phyloP scores from a whole-genome alignment of 2,888 invertebrate genomes.

The Drosophila recens region DNA sequence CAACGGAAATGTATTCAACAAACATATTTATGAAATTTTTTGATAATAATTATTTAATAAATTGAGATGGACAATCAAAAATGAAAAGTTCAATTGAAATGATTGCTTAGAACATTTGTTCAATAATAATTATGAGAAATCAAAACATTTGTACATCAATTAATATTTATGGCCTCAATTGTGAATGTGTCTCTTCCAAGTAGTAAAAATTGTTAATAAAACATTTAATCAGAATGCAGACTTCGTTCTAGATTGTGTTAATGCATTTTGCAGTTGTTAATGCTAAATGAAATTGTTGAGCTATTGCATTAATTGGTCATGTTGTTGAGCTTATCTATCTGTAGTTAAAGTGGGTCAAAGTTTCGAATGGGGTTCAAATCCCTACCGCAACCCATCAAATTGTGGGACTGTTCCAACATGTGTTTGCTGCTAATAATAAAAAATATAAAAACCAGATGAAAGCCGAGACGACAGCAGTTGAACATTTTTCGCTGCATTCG shows the following conservation, averaged over 20 bases:
- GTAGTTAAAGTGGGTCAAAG: constrained; percentile 63
- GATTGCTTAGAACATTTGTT: constrained; percentile 8
- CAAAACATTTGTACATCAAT: constrained; percentile 44
- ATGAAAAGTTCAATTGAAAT: constrained; percentile 3
- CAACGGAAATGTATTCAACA: neutral
- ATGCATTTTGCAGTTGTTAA: constrained; percentile 21
- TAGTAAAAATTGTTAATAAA: constrained; percentile 20
- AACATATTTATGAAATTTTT: neutral
- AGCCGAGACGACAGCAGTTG: constrained; percentile 16
- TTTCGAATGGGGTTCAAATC: constrained; percentile 47
- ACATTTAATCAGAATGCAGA: constrained; percentile 6
- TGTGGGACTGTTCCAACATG: constrained; percentile 10
- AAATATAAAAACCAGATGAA: constrained; percentile 29
- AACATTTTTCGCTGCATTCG: constrained; percentile 41
- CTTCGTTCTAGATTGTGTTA: neutral
- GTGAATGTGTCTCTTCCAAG: neutral
- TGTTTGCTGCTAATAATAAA: constrained; percentile 22
- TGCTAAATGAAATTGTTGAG: constrained; percentile 5
- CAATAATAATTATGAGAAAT: constrained; percentile 37
- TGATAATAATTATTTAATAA: neutral
- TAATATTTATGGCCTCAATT: constrained; percentile 37
- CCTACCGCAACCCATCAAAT: constrained; percentile 46
- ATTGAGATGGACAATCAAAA: constrained; percentile 1
- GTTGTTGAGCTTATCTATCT: constrained; percentile 50
- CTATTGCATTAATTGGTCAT: constrained; percentile 45